Evolutionary conservation across 2,888 invertebrate species (phyloP), one percentile per base, ranked within the genome.

Genomic region (Listrodromus nycthemerus): DNA sequence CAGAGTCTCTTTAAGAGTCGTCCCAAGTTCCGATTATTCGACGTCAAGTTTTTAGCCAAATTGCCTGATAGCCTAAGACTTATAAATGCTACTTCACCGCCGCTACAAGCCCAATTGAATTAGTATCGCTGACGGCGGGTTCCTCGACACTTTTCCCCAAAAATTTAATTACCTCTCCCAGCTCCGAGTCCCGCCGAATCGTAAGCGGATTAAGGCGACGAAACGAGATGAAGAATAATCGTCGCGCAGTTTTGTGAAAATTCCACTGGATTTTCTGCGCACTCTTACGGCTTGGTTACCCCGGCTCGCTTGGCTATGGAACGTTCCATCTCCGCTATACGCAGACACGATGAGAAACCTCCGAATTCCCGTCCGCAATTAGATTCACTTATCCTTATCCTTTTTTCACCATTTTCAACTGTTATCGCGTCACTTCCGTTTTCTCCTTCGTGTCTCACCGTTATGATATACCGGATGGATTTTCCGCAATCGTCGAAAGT

Each of bases 371-470:
- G 48, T 73, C 70, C 76, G 71, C 76, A 82, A 82, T 82, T 77
- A 82, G 66, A 77, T 82, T 82, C 81, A 76, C 76, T 82, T 82
- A 77, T 71, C 71, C 76, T 77, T 71, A 71, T 82, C 81, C 65
- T 82, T 75, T 70, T 58, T 63, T 45, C 76, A 55, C 63, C 48
- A 66, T 33, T n/a, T 48, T 52, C 48, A 37, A 55, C 71, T 50
- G 69, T 70, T 33, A 27, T 63, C 48, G 33, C 27, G 30, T 33
- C 75, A 37, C 33, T 75, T 37, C 63, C 30, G 52, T 75, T 65
- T 37, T n/a, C 52, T 75, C 63, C 52, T 37, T 27, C 61, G 41
- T 50, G 19, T 33, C 30, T 10, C 37, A 50, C 66, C 10, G 61
- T 52, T 27, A 50, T 16, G 48, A 50, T 70, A 63, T 63, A 63